Evolutionary conservation across 1,140 invertebrate species (phyloP), one percentile per base, ranked within the genome.

Genomic region (Nautilus pompilius): DNA sequence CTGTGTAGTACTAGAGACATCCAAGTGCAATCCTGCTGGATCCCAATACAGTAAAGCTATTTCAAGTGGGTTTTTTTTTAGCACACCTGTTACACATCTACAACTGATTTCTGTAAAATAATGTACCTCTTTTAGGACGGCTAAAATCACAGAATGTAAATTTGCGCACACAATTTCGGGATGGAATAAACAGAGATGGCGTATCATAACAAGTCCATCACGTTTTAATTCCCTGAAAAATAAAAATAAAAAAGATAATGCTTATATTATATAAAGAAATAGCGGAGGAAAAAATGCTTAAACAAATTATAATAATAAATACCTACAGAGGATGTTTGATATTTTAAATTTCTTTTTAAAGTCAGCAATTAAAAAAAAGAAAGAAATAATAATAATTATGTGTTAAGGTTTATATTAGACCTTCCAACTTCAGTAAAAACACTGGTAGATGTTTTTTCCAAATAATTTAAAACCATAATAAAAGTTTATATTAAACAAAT

Each of bases 111-210:
- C n/a, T n/a, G n/a, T n/a, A n/a, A n/a, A n/a, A n/a, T n/a, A n/a
- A n/a, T n/a, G n/a, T 59, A 95, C 88, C 68, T 96, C 92, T 55
- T 87, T 86, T 0, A 91, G 87, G 1, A 95, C 76, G 32, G 88
- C 84, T 29, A 93, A 83, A 34, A 89, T 88, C 24, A 92, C 85
- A 59, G 85, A 87, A 82, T 86, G 87, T 66, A 87, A 83, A 70
- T 87, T 87, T 20, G 76, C 72, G 55, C 82, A 82, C 2, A 91
- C 61, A 8, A 86, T 74, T 45, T 92, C 89, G 0, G 88, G 85
- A 72, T 93, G 88, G 71, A 90, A 88, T 60, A 86, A 85, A 2
- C 88, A 87, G 22, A 98, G 80, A 28, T 90, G 84, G 28, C 90
- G 88, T 32, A 93, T 82, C 56, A 86, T 87, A 55, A 88, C 86